A percentile compares a stretch with the other conserved stretches of the same genome.
phyloP scores from a whole-genome alignment of 2,888 invertebrate species.

The Pimpla rufipes region DNA sequence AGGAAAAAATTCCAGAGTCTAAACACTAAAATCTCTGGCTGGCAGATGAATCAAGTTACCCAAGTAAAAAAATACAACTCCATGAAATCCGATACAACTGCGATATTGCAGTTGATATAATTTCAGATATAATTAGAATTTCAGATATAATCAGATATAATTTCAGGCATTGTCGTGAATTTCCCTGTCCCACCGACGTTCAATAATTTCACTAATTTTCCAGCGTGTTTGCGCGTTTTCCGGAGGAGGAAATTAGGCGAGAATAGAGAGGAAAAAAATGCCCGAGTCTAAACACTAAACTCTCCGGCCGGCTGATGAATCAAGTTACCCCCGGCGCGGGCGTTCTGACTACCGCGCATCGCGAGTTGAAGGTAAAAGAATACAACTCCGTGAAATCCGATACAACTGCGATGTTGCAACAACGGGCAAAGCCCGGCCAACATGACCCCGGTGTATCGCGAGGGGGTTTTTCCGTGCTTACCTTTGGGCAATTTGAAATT shows the following conservation, averaged over 20 bases:
- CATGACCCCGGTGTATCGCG: conserved; percentile 58
- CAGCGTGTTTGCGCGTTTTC: background rate
- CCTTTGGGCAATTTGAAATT: conserved; percentile 78
- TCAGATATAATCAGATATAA: too few species aligned
- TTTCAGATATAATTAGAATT: too few species aligned
- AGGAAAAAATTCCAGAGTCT: conserved; percentile 50
- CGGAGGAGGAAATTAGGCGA: background rate
- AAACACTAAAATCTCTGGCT: conserved; percentile 15
- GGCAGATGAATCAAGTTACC: conserved; percentile 53
- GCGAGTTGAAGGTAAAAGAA: conserved; percentile 49
- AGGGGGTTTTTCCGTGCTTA: conserved; percentile 70
- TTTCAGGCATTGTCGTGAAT: background rate
- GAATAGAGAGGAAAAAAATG: conserved; percentile 46
- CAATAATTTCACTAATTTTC: background rate
- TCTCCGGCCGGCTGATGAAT: conserved; percentile 39
- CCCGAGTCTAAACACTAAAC: background rate
- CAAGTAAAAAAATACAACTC: conserved; percentile 53
- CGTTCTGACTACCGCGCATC: conserved; percentile 63
- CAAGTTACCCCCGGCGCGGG: conserved; percentile 57
- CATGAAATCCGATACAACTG: conserved; percentile 49
- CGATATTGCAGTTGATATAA: conserved; percentile 51
- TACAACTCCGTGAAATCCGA: conserved; percentile 51
- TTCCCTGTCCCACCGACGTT: too few species aligned
- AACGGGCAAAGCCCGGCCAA: conserved; percentile 40
- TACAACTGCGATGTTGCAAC: conserved; percentile 48